A percentile compares a stretch with the other conserved stretches of the same genome.
These are phyloP conservation scores for Aporrectodea caliginosa DNA, from an alignment of 1,140 invertebrate genomes.

Conservation along the genomic window DNA sequence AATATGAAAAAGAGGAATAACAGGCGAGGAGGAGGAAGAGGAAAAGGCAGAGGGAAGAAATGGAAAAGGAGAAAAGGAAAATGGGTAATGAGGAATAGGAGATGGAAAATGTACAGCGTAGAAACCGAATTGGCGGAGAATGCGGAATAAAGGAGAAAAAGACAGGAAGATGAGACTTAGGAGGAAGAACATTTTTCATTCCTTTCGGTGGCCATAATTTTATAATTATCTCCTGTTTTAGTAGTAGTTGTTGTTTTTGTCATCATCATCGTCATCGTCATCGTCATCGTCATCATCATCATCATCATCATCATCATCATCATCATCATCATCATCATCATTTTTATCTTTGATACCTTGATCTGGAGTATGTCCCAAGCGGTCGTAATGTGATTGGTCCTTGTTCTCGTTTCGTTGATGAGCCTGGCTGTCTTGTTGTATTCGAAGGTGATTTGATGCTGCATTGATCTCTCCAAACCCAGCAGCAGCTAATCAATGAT, in stretches of 20 bases:
- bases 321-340: slow-evolving; percentile 33
- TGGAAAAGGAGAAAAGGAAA: too few relatives aligned
- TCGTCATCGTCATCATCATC: slow-evolving; percentile 31
- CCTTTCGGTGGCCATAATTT: too few relatives aligned
- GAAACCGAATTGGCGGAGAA: too few relatives aligned
- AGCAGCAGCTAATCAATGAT: slow-evolving; percentile 5
- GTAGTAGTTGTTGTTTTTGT: slow-evolving; percentile 24
- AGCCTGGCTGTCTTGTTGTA: slow-evolving; percentile 10
- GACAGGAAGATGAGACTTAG: too few relatives aligned
- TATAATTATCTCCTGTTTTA: not conserved
- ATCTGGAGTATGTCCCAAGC: slow-evolving; percentile 16
- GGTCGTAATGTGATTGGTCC: not conserved
- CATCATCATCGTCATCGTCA: slow-evolving; percentile 31
- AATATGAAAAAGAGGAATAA: too few relatives aligned
- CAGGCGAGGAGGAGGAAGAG: too few relatives aligned
- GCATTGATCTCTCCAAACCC: slow-evolving; percentile 8
- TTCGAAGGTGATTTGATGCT: not conserved
- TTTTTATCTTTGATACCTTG: slow-evolving; percentile 18
- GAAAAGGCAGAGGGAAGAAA: too few relatives aligned
- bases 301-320: slow-evolving; percentile 33
- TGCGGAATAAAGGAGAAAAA: too few relatives aligned
- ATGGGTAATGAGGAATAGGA: too few relatives aligned
- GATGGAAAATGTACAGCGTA: too few relatives aligned
- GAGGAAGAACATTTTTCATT: too few relatives aligned
- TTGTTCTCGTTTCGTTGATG: not conserved